Evolutionary conservation across 2,797 vertebrate species (phyloP).

Genomic region (Pangasius macronema): DNA sequence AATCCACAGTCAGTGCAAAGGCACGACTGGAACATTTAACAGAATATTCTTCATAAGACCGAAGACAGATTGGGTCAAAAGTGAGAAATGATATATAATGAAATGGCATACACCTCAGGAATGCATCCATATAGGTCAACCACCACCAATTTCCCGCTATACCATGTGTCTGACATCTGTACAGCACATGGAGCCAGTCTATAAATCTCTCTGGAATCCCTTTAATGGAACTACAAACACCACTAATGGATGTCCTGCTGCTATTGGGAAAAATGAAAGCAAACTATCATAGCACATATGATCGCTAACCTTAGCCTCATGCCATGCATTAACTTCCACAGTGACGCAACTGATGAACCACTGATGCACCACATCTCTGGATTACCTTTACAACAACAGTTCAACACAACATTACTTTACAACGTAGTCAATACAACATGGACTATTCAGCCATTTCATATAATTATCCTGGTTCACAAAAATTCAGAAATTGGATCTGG

Average conservation of each 20-base stretch:
- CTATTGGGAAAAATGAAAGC: conserved; percentile 41
- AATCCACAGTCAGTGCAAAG: background rate
- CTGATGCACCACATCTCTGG: background rate
- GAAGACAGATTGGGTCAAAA: conserved; percentile 20
- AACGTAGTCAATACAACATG: background rate
- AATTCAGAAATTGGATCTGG: background rate
- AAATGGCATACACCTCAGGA: conserved; percentile 61
- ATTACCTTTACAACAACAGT: conserved; percentile 6
- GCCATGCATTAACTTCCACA: conserved; percentile 42
- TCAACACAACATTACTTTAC: background rate
- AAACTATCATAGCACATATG: conserved; percentile 49
- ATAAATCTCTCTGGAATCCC: conserved; percentile 60
- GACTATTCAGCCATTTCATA: conserved; percentile 1
- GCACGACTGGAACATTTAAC: background rate
- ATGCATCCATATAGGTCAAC: conserved; percentile 55
- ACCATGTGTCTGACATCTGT: conserved; percentile 68
- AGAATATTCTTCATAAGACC: conserved; percentile 7
- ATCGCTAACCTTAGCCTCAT: conserved; percentile 40
- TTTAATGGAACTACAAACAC: conserved; percentile 51
- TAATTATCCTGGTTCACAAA: background rate
- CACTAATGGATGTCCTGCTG: conserved; percentile 47
- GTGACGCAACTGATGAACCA: conserved; percentile 1
- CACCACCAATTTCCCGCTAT: conserved; percentile 46
- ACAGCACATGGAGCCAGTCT: conserved; percentile 59
- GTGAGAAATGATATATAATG: conserved; percentile 36